phyloP scores from a whole-genome alignment of 2,888 invertebrate species.

The Doris montereyensis region DNA sequence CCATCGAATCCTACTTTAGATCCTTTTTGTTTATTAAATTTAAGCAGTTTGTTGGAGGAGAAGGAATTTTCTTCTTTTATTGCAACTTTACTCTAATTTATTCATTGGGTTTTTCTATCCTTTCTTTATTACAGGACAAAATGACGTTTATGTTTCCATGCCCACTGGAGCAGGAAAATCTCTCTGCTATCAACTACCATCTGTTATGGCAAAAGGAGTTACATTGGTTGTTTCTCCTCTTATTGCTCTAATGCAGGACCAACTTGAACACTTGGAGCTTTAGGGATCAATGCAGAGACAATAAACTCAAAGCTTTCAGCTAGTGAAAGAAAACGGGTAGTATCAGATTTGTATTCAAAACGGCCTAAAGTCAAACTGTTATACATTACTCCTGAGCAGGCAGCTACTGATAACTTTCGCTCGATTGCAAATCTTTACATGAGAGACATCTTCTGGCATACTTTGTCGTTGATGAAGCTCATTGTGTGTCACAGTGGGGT shows the following conservation, averaged over 20 bases:
- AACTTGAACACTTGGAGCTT: constrained; percentile 87
- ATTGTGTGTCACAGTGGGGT: constrained; percentile 94
- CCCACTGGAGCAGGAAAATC: constrained; percentile 98
- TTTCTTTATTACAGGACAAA: constrained; percentile 76
- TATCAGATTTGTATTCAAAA: constrained; percentile 80
- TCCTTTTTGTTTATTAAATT: too few relatives aligned
- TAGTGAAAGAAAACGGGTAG: constrained; percentile 83
- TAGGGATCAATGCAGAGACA: constrained; percentile 87
- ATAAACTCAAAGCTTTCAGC: constrained; percentile 91
- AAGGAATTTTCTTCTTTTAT: too few relatives aligned
- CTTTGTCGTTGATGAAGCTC: constrained; percentile 91
- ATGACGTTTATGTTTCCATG: constrained; percentile 97
- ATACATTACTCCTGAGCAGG: constrained; percentile 98
- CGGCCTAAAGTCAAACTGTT: constrained; percentile 87
- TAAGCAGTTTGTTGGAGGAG: too few relatives aligned
- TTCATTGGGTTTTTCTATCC: too few relatives aligned
- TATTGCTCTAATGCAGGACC: constrained; percentile 94
- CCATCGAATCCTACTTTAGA: too few relatives aligned
- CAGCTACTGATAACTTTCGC: constrained; percentile 79
- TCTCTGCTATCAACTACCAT: constrained; percentile 96
- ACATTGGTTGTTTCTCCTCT: constrained; percentile 96
- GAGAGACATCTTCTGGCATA: constrained; percentile 86
- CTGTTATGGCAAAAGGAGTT: constrained; percentile 83
- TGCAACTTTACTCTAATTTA: too few relatives aligned
- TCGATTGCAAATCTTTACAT: constrained; percentile 80